Evolutionary conservation across 2,113 vertebrate genomes (phyloP), one percentile per base, ranked within the genome.

Genomic region (Anhinga anhinga): DNA sequence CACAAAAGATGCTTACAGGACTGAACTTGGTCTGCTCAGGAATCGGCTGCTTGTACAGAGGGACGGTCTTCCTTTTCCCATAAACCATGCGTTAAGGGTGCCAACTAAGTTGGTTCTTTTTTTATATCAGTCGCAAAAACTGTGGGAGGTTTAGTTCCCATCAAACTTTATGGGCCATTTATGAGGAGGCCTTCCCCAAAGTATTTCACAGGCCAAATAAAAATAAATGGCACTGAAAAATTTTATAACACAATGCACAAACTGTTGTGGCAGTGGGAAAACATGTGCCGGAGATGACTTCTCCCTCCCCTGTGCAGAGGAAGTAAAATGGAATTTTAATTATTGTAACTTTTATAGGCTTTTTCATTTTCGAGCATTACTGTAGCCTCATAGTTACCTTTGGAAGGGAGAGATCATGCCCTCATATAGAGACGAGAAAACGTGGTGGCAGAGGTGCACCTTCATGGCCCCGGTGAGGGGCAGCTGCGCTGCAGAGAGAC

Each of bases 101-200:
- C 88, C 89, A 96, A 16, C 83, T 70, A 90, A 91, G 88, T 88
- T 94, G 91, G 82, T 94, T 85, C 95, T 93, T 95, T 95, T 95
- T 95, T 97, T 97, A 97, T 95, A 95, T 96, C 93, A 23, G 91
- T 84, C 95, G 93, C 97, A 96, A 97, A 97, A 97, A 62, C 97
- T 89, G 95, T 93, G 89, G 94, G 96, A 98, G 97, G 95, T 95
- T 96, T 97, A 96, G 90, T 95, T 97, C 96, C 95, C 95, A 94
- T 97, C 96, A 96, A 92, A 91, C 95, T 97, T 98, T 97, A 97
- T 74, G 95, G 94, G 88, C 93, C 95, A 97, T 97, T 97, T 98
- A 98, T 15, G 85, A 97, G 95, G 55, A 96, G 92, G 85, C 97
- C 77, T 96, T 97, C 95, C 94, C 93, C 71, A 40, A 93, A 93